A percentile compares a stretch with the other conserved stretches of the same genome.
Evolutionary conservation across 2,888 invertebrate species (phyloP).

Genomic region (Drosophila colorata): DNA sequence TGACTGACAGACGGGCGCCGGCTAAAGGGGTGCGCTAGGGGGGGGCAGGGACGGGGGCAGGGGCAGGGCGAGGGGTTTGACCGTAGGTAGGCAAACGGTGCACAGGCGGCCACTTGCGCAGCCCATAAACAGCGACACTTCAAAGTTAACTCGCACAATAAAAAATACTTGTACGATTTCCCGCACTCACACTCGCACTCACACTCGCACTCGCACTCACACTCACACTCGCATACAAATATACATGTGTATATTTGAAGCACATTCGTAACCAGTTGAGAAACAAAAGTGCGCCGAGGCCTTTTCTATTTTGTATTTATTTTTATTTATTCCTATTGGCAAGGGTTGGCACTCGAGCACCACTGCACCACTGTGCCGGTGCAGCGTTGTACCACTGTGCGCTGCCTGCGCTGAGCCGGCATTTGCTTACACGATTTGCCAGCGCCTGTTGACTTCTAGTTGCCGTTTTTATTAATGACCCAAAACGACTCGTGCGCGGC

Average conservation of each 20-base stretch:
- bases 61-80: neutral
- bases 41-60: neutral
- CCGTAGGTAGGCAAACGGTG: neutral
- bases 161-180: constrained; percentile 63
- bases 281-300: constrained; percentile 25
- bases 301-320: too few relatives aligned
- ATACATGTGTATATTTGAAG: constrained; percentile 10
- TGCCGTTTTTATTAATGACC: constrained; percentile 69
- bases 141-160: constrained; percentile 77
- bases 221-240: neutral
- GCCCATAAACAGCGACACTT: constrained; percentile 71
- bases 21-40: too few relatives aligned
- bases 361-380: constrained; percentile 26
- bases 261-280: constrained; percentile 29
- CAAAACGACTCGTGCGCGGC: constrained; percentile 20
- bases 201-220: neutral
- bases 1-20: constrained; percentile 53
- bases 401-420: too few relatives aligned
- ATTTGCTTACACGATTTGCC: constrained; percentile 68
- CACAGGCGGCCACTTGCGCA: constrained; percentile 37
- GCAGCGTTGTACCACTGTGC: constrained; percentile 23
- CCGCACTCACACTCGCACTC: constrained; percentile 1
- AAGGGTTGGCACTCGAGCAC: constrained; percentile 50
- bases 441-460: constrained; percentile 72
- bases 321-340: too few relatives aligned